Conservation (phyloP, 2,113 vertebrate species). For the Malurus alboscapulatus region DNA sequence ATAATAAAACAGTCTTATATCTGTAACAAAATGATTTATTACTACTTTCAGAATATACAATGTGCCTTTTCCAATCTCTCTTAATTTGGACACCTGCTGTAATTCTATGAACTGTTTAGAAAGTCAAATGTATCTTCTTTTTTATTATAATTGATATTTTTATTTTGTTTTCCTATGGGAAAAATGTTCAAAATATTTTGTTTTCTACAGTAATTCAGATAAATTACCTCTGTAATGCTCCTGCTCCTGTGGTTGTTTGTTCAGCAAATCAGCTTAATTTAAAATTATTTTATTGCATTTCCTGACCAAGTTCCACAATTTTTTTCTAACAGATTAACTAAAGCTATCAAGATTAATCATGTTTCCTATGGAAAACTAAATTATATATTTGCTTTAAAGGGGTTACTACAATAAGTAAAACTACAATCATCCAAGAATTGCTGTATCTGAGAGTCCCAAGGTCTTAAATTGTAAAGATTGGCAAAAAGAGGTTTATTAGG, state of each 20-base stretch:
- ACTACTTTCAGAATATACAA: not conserved
- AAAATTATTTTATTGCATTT: not conserved
- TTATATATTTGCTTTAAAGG: not conserved
- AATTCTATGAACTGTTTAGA: not conserved
- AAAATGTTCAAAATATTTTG: not conserved
- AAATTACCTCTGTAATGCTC: not conserved
- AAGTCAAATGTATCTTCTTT: not conserved
- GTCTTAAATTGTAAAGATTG: not conserved
- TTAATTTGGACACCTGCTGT: not conserved
- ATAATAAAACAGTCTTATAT: not conserved
- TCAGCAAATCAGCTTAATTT: not conserved
- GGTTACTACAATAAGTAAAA: not conserved
- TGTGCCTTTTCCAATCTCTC: not conserved
- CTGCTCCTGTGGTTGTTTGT: not conserved
- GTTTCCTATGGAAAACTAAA: not conserved
- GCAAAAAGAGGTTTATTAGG: not conserved
- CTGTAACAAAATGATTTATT: not conserved
- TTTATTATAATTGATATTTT: not conserved
- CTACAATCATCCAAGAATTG: not conserved
- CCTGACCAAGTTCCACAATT: not conserved
- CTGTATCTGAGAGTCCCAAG: not conserved
- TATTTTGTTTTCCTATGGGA: not conserved
- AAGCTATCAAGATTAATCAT: not conserved
- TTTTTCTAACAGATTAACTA: not conserved
- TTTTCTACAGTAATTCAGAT: not conserved